Base-by-base conservation (phyloP, 64 coral and sea anemone species). In the Montipora sp. region DNA sequence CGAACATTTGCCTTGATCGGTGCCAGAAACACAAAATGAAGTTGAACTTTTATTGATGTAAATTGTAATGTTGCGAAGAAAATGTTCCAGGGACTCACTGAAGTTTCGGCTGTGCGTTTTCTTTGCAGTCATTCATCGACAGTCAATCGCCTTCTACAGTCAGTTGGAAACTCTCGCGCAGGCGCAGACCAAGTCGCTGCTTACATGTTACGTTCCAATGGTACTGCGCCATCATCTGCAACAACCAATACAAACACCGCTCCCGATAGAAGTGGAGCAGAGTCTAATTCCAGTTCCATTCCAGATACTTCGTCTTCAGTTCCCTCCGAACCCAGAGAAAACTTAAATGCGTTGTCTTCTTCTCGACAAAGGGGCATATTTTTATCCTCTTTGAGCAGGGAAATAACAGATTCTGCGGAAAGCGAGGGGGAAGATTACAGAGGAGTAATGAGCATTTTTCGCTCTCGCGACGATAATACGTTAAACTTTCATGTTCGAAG, bases 381-480 rank as follows among this genome's bases (percentile, higher is more conserved):
- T 51, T 16, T 71, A 24, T 21, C 18, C 78, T 67, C 65, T 46
- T 13, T 51, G 55, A 85, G 2, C 3, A 65, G 13, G 69, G 51
- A 84, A 86, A 47, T 8, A n/a, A 57, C 15, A 20, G 79, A 61
- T 43, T 19, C 18, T 13, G 53, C 12, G 14, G 55, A 48, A 77
- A 60, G 8, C 14, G 77, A 9, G 19, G 68, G 83, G 45, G 58
- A 47, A 90, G 88, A 92, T 58, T 65, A 90, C n/a, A 69, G 88
- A 77, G 95, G 95, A 46, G 89, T 94, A 1, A 77, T 98, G 73
- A 92, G 92, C n/a, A 83, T 98, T 21, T 98, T 98, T 57, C 92
- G 95, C 22, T 77, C 95, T 15, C 81, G 95, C 8, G 95, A 96
- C 78, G 89, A 85, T 18, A 83, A 67, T n/a, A 82, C 57, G 4